Base-by-base conservation (phyloP, 2,113 vertebrate species). In the Anser brachyrhynchus region DNA sequence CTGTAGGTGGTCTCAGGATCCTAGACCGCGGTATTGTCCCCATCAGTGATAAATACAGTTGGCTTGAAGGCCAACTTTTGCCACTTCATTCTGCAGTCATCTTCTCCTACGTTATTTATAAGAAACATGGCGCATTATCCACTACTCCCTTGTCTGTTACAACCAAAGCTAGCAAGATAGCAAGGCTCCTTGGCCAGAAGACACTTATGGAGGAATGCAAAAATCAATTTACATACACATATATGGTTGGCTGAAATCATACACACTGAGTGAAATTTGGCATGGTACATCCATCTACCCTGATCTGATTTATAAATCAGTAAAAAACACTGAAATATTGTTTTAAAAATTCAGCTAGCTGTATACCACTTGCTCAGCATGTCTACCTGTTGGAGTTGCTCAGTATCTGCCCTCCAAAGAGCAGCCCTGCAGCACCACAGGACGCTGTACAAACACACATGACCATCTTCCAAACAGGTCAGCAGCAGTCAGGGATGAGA, bases 151-250 rank as follows among this genome's bases (percentile, higher is more conserved):
- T n/a, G 22, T 7, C 79, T 39, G 3, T 3, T 33, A 41, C 12
- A 41, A 65, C 16, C 62, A 29, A 35, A 54, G 41, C 0, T 2
- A 84, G 41, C 0, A 2, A 84, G 59, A 35, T 1, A 70, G 52
- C 12, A 10, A 77, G 58, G 17, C 16, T 70, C 58, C 35, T 44
- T 22, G 15, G 35, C 15, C 89, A 85, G 85, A 55, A 1, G 1
- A 2, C 41, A 29, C 35, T 1, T 10, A 84, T 5, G 22, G 52
- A 84, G 26, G 61, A 83, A 84, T 6, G 20, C 0, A 7, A 43
- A 58, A 62, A 9, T 20, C 25, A 3, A 16, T 12, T 57, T 23
- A 33, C 52, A 55, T 15, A 29, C 52, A 16, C 15, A 55, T 29
- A 15, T 55, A 29, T 55, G 26, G 52, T 33, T 49, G 21, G 31